Evolutionary conservation across 2,113 vertebrate genomes (phyloP), one percentile per base, ranked within the genome.

Genomic region (Proterorhinus semilunaris): DNA sequence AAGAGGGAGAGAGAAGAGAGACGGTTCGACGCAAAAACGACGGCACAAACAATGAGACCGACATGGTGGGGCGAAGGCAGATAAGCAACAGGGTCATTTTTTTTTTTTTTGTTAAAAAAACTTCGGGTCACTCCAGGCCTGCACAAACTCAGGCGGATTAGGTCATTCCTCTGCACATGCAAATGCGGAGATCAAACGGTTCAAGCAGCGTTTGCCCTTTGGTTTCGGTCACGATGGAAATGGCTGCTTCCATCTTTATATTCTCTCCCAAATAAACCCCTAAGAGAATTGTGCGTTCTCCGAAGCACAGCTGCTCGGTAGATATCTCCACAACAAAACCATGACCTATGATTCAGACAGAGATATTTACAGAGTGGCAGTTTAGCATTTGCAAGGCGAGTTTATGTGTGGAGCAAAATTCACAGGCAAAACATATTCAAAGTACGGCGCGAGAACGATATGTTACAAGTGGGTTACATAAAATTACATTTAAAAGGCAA

Each of bases 131-230:
- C 43, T 79, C 69, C 68, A 6, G 70, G 46, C 66, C 65, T 71
- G 50, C 66, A 15, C 74, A 68, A 61, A 83, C 72, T 71, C 80
- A 77, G 68, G 58, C 42, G 89, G 87, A 90, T 91, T 89, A 88
- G 79, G 66, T 66, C 75, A 79, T 61, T 57, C 70, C 76, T 66
- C 70, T 21, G 66, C 69, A 87, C 91, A 90, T 90, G 88, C 86
- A 90, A 92, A 91, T 93, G 78, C 77, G 78, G 78, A 89, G 88
- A 90, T 93, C 85, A 92, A 92, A 91, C 74, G 71, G 63, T 79
- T 81, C 79, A 71, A 81, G 82, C 75, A 75, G 79, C 86, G 85
- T 88, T 83, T 86, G 79, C 84, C 84, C 86, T 83, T 84, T 74
- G 17, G 83, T 84, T 82, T 81, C 78, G 83, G 89, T 90, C 84